A percentile compares a stretch with the other conserved stretches of the same genome.
These are phyloP conservation scores for Catharus minimus DNA, from an alignment of 2,113 vertebrate genomes.

Conservation along the genomic window DNA sequence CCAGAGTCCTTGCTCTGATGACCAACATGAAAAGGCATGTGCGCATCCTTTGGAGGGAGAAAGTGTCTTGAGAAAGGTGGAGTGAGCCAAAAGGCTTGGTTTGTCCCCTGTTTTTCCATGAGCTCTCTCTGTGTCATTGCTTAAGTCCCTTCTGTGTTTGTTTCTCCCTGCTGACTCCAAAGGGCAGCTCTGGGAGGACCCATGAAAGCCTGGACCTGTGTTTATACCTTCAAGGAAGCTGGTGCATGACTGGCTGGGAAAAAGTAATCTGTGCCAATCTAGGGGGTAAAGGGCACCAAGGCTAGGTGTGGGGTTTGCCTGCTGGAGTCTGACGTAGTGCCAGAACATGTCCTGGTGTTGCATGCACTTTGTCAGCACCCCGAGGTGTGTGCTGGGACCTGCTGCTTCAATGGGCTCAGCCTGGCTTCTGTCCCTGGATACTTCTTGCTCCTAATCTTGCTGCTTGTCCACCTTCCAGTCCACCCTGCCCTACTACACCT, in stretches of 20 bases:
- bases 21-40: neutral
- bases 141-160: neutral
- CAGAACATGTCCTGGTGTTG: neutral
- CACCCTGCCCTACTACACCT: conserved; percentile 92
- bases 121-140: neutral
- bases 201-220: neutral
- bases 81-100: neutral
- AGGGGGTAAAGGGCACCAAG: neutral
- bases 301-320: neutral
- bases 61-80: neutral
- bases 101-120: neutral
- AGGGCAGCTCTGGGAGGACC: neutral
- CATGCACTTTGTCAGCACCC: neutral
- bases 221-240: neutral
- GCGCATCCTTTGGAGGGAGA: rapidly evolving
- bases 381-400: rapidly evolving
- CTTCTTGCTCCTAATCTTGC: neutral
- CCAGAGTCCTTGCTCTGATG: neutral
- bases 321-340: neutral
- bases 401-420: neutral
- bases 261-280: neutral
- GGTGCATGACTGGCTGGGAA: neutral
- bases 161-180: neutral
- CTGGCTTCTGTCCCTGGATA: neutral
- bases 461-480: conserved; percentile 71